Percentiles rank a stretch among this genome's conserved stretches.
Conservation (phyloP, 2,888 invertebrate genomes). For the Drosophila antonietae region DNA sequence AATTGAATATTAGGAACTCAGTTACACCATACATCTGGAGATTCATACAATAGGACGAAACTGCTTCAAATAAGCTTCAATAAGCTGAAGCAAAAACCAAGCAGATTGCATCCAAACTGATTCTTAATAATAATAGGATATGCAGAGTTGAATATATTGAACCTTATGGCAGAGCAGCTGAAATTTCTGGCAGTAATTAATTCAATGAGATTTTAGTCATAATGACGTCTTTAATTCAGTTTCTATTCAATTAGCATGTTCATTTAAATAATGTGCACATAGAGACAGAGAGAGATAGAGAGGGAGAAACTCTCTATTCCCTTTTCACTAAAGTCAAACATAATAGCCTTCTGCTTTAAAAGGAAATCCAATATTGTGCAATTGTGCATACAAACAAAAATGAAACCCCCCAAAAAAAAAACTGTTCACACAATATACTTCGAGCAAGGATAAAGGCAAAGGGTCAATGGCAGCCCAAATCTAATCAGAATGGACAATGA, state of each 20-base stretch:
- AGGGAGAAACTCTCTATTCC: not conserved
- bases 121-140: too few species aligned
- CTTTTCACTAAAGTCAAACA: not conserved
- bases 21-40: too few species aligned
- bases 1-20: too few species aligned
- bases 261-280: not conserved
- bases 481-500: conserved; percentile 48
- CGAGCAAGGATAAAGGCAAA: not conserved
- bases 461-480: conserved; percentile 1
- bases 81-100: too few species aligned
- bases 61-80: too few species aligned
- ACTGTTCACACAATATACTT: not conserved
- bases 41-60: too few species aligned
- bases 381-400: conserved; percentile 8
- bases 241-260: not conserved
- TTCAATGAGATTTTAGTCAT: not conserved
- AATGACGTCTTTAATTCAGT: not conserved
- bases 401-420: not conserved
- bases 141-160: too few species aligned
- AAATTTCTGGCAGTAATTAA: not conserved
- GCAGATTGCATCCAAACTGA: too few species aligned
- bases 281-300: not conserved
- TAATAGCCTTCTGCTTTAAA: not conserved
- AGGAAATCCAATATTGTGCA: not conserved
- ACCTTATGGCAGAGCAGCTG: too few species aligned